A percentile compares a stretch with the other conserved stretches of the same genome.
Evolutionary conservation across 2,888 invertebrate genomes (phyloP).

Genomic region (Ashinkailepas kermadecensis): DNA sequence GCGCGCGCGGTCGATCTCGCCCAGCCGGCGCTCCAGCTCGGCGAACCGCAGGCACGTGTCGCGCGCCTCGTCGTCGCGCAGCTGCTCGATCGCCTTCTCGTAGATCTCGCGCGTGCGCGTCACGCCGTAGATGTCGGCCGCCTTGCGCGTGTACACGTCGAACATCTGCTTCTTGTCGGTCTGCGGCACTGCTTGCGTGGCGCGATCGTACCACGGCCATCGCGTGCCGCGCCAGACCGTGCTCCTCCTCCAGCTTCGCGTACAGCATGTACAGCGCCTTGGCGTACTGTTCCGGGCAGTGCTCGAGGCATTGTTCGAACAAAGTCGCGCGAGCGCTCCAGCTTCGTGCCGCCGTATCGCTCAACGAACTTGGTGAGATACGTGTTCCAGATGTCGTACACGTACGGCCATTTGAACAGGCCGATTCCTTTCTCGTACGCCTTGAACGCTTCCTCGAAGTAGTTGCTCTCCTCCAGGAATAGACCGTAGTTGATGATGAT

Average conservation of each 20-base stretch:
- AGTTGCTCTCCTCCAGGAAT: too few species aligned
- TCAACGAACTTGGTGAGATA: conserved; percentile 94
- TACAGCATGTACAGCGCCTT: conserved; percentile 91
- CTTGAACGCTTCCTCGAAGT: conserved; percentile 95
- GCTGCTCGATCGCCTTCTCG: conserved; percentile 90
- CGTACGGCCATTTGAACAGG: conserved; percentile 98
- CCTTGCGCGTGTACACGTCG: conserved; percentile 96
- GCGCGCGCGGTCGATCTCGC: conserved; percentile 94
- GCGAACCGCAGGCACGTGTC: conserved; percentile 96
- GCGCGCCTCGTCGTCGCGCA: conserved; percentile 80
- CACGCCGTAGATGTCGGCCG: conserved; percentile 94
- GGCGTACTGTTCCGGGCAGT: conserved; percentile 92
- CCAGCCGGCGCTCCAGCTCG: conserved; percentile 95
- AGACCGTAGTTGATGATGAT: too few species aligned
- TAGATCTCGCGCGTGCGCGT: conserved; percentile 96
- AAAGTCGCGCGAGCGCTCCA: conserved; percentile 96
- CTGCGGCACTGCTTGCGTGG: conserved; percentile 81
- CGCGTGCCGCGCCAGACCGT: conserved; percentile 93
- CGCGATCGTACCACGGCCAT: conserved; percentile 98
- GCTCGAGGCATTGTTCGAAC: conserved; percentile 96
- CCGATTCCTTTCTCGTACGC: conserved; percentile 95
- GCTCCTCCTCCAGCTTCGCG: conserved; percentile 96
- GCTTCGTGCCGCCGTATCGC: conserved; percentile 88
- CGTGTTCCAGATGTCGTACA: conserved; percentile 98
- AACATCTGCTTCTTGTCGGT: conserved; percentile 90